Base-by-base conservation (phyloP, 2,113 vertebrate species). In the Brevimyrus niger region DNA sequence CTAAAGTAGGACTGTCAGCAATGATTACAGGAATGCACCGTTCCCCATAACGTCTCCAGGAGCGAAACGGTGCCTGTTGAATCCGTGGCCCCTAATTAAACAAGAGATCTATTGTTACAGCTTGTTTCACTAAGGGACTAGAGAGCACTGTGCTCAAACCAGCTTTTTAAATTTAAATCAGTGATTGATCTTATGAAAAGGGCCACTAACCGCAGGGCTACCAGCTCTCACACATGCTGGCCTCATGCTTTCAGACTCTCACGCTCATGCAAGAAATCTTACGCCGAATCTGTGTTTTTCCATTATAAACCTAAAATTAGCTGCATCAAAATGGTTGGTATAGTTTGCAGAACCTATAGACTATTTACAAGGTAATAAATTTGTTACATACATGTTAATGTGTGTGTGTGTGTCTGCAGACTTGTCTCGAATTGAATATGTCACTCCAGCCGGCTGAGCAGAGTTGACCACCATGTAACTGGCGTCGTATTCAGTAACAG, bases 401-500 rank as follows among this genome's bases (percentile, higher is more conserved):
- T 8, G 6, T 58, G 53, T 55, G 53, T 1, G 7, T 58, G 53
- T 58, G 53, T 58, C 5, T 23, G 53, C 5, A 58, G 53, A 58
- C 53, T 58, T 58, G 5, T 23, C 53, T 58, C 53, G 21, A 23
- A 58, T 23, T 58, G 53, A 58, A 58, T 0, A 2, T 58, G 6
- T 58, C 55, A n/a, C 6, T 58, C 21, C 55, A 58, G 21, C 21
- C 21, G 3, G 21, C 55, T 58, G 55, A 8, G 21, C 21, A 23
- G 9, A 58, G 21, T n/a, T 58, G 1, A 58, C 21, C 19, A 9
- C 55, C 55, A 23, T n/a, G 55, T 58, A 58, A 91, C 87, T 89
- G 91, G 92, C 93, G 94, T 93, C 92, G 92, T 92, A 87, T 35
- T 6, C 61, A 65, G 88, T 89, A 91, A 92, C 88, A 11, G 91